These are phyloP conservation scores for Hypomesus transpacificus DNA, from an alignment of 2,113 vertebrate species.

Conservation along the genomic window DNA sequence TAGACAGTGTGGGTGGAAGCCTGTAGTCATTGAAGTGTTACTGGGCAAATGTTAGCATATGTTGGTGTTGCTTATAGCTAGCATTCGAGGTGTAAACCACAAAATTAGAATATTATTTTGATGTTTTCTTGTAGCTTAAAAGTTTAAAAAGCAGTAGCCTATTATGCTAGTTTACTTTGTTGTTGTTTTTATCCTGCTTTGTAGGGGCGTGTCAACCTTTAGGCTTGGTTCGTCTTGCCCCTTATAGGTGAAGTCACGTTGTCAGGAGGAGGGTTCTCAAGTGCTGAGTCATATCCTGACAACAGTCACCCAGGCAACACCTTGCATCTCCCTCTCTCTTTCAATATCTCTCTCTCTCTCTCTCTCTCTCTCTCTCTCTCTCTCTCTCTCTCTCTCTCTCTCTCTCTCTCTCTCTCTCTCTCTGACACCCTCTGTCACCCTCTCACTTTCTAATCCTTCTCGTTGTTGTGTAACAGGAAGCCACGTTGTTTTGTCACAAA, in stretches of 20 bases:
- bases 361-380: conserved; percentile 4
- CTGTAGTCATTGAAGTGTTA: no score
- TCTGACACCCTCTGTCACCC: background rate
- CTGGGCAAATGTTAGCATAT: no score
- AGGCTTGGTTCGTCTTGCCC: background rate
- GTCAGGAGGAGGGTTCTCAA: conserved; percentile 19
- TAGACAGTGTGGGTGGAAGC: no score
- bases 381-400: conserved; percentile 2
- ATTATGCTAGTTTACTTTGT: background rate
- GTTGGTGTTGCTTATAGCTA: no score
- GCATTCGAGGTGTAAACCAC: no score
- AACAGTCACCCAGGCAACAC: conserved; percentile 53
- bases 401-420: background rate
- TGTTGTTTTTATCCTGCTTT: background rate
- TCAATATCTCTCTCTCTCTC: conserved; percentile 1
- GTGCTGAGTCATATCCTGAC: conserved; percentile 63
- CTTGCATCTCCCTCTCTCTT: conserved; percentile 21
- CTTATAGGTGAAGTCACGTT: conserved; percentile 31
- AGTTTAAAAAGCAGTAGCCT: no score
- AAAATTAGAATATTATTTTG: no score
- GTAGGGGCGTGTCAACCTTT: conserved; percentile 17
- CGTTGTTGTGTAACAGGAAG: no score
- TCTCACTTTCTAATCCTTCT: background rate
- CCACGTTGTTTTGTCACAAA: no score
- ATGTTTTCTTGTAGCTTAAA: no score